These are phyloP conservation scores for Valencia hispanica DNA, from an alignment of 2,797 vertebrate genomes.

Conservation along the genomic window DNA sequence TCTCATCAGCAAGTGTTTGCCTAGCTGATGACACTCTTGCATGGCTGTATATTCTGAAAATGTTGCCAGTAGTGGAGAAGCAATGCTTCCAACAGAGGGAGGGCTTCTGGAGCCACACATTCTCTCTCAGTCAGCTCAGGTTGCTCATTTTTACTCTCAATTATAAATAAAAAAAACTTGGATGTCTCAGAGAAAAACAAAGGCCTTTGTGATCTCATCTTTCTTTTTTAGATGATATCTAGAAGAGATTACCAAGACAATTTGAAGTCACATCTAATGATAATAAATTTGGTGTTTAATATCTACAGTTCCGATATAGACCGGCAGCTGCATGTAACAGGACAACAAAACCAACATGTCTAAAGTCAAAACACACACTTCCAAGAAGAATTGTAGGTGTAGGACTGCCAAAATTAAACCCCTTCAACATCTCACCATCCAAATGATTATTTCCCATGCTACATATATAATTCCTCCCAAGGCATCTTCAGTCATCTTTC, in stretches of 20 bases:
- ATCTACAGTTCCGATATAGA: constrained; percentile 37
- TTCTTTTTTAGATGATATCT: constrained; percentile 40
- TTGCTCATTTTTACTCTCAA: constrained; percentile 24
- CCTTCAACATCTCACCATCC: not conserved
- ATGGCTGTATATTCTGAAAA: constrained; percentile 21
- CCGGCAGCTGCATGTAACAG: constrained; percentile 58
- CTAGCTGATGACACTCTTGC: not conserved
- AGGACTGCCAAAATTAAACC: constrained; percentile 36
- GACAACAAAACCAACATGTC: constrained; percentile 62
- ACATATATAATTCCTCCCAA: constrained; percentile 15
- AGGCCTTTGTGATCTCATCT: constrained; percentile 26
- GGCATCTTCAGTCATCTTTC: constrained; percentile 38
- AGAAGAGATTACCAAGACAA: constrained; percentile 36
- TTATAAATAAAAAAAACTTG: constrained; percentile 24
- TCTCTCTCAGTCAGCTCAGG: constrained; percentile 7
- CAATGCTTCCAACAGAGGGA: constrained; percentile 63
- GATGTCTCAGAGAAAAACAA: constrained; percentile 38
- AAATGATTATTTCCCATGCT: constrained; percentile 18
- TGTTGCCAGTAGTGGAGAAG: constrained; percentile 51
- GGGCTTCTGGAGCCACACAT: constrained; percentile 63
- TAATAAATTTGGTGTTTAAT: constrained; percentile 33
- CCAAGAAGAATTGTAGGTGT: constrained; percentile 74
- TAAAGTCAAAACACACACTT: constrained; percentile 68
- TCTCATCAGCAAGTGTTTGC: not conserved
- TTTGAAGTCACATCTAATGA: constrained; percentile 43